phyloP scores from a whole-genome alignment of 2,888 invertebrate genomes.

The Zaprionus obscuricornis region DNA sequence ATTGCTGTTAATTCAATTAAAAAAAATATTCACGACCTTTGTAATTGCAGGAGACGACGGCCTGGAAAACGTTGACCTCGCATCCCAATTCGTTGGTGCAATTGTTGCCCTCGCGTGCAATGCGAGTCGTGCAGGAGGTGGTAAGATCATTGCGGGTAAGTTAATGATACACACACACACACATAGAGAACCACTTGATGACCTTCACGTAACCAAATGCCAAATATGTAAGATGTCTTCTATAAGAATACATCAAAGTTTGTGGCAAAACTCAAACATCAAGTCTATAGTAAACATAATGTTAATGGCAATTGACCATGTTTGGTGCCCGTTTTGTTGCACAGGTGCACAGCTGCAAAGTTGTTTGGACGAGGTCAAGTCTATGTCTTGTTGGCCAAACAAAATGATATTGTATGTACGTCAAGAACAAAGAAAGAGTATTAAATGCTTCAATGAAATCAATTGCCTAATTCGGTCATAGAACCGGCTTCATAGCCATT shows the following conservation, averaged over 20 bases:
- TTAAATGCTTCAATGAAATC: background rate
- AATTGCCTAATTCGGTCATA: constrained; percentile 8
- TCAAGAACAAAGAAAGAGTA: constrained; percentile 70
- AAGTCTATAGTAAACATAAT: constrained; percentile 1
- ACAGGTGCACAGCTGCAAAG: constrained; percentile 34
- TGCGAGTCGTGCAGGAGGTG: constrained; percentile 84
- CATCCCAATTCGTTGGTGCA: constrained; percentile 83
- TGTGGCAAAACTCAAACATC: constrained; percentile 46
- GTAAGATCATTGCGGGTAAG: constrained; percentile 83
- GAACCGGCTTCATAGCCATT: constrained; percentile 58
- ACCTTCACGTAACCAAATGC: constrained; percentile 45
- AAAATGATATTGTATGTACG: constrained; percentile 11
- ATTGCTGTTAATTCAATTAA: constrained; percentile 50
- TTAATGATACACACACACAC: constrained; percentile 9
- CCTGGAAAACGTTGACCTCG: constrained; percentile 83
- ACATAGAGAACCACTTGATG: constrained; percentile 1
- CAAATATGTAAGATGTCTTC: constrained; percentile 21
- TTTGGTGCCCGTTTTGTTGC: too few relatives aligned
- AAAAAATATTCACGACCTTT: constrained; percentile 26
- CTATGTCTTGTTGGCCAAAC: constrained; percentile 1
- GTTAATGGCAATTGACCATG: constrained; percentile 22
- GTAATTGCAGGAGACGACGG: constrained; percentile 81
- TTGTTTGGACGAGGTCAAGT: constrained; percentile 44
- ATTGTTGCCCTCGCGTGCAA: constrained; percentile 82
- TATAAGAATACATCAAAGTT: constrained; percentile 23